phyloP scores from a whole-genome alignment of 2,888 invertebrate genomes.

The Agapostemon virescens region DNA sequence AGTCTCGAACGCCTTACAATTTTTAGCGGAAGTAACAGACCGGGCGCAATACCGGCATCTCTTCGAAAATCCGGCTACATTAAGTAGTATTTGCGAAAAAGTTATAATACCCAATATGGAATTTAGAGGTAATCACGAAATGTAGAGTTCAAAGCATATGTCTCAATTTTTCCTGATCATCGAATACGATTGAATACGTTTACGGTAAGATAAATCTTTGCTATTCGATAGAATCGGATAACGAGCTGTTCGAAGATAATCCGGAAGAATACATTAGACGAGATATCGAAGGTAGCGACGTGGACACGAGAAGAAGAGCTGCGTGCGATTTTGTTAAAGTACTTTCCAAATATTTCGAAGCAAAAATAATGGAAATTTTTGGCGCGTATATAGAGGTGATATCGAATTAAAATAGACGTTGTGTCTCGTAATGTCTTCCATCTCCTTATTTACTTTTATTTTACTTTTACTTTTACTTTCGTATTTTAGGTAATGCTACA shows the following conservation, averaged over 20 bases:
- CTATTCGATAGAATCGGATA: conserved; percentile 87
- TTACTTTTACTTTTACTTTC: not conserved
- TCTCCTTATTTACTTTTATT: no score
- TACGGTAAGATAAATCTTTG: conserved; percentile 21
- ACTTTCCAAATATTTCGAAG: conserved; percentile 92
- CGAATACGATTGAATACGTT: conserved; percentile 7
- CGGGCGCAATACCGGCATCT: conserved; percentile 92
- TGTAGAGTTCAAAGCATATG: not conserved
- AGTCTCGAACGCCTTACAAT: conserved; percentile 97
- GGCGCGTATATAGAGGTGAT: conserved; percentile 91
- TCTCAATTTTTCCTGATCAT: not conserved
- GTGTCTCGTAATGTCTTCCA: not conserved
- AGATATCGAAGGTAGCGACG: conserved; percentile 99
- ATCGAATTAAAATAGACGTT: not conserved
- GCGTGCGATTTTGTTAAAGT: conserved; percentile 98
- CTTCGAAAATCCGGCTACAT: conserved; percentile 92
- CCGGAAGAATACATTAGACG: conserved; percentile 97
- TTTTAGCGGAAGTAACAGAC: conserved; percentile 96
- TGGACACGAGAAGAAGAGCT: conserved; percentile 96
- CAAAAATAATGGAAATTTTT: conserved; percentile 92
- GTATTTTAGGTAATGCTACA: conserved; percentile 85
- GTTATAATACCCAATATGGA: conserved; percentile 99
- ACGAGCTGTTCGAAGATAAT: conserved; percentile 98
- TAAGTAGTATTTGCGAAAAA: conserved; percentile 96
- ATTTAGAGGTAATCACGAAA: conserved; percentile 87